Evolutionary conservation across 2,113 vertebrate genomes (phyloP).

Genomic region (Oreotrochilus melanogaster): DNA sequence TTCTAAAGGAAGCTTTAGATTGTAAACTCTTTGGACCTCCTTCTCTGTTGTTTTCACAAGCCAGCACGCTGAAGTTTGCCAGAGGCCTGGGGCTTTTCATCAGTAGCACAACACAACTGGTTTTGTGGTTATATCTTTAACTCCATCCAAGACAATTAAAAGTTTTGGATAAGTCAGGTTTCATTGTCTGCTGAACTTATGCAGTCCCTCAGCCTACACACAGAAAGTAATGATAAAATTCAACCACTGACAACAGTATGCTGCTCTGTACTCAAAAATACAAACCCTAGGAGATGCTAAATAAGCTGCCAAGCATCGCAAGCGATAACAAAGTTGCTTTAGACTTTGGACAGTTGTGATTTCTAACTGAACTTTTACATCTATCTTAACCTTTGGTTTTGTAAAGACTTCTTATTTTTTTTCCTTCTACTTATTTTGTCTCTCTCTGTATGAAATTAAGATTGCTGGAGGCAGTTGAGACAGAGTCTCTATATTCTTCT

Average conservation of each 20-base stretch:
- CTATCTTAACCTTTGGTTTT: background rate
- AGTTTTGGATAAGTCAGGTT: background rate
- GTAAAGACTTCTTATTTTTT: background rate
- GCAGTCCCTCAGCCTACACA: background rate
- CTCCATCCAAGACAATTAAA: background rate
- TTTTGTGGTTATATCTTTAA: background rate
- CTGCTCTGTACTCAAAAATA: background rate
- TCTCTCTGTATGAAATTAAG: background rate
- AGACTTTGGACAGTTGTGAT: background rate
- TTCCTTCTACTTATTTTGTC: background rate
- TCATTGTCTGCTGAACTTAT: background rate
- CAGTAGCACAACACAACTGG: background rate
- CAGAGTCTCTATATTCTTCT: background rate
- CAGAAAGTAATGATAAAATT: background rate
- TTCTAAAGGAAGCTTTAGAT: constrained; percentile 14
- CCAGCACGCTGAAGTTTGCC: background rate
- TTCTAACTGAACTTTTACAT: background rate
- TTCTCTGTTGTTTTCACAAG: background rate
- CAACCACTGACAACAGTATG: background rate
- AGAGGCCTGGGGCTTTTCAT: background rate
- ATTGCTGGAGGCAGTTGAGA: background rate
- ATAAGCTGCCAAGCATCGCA: background rate
- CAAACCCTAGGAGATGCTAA: background rate
- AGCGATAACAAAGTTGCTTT: background rate
- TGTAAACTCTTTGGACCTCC: background rate